Conservation (phyloP, 2,888 invertebrate genomes). For the Apoderus coryli region DNA sequence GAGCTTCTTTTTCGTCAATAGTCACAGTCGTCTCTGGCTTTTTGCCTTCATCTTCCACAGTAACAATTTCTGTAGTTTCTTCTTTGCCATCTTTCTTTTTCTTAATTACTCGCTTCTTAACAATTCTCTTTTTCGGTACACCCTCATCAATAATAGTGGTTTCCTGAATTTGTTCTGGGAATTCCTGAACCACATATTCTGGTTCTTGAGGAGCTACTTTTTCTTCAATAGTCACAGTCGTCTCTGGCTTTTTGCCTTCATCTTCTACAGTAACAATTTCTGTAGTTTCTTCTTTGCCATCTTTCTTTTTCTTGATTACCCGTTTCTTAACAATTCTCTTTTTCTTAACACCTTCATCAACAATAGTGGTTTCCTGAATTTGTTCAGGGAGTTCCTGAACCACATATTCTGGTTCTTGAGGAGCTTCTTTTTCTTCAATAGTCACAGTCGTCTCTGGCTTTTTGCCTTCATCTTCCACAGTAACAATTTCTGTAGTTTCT, state of each 20-base stretch:
- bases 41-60: constrained; percentile 22
- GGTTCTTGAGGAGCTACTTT: constrained; percentile 13
- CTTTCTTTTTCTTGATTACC: constrained; percentile 31
- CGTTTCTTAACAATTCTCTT: constrained; percentile 23
- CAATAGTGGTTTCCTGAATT: constrained; percentile 18
- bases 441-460: constrained; percentile 30
- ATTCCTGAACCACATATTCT: constrained; percentile 22
- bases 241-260: constrained; percentile 17
- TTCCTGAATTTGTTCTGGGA: constrained; percentile 23
- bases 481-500: constrained; percentile 29
- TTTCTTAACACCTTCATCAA: constrained; percentile 19
- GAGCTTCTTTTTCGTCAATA: constrained; percentile 24
- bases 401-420: constrained; percentile 19
- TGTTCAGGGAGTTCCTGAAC: constrained; percentile 20
- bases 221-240: constrained; percentile 14
- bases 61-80: constrained; percentile 30
- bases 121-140: constrained; percentile 21
- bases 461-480: constrained; percentile 32
- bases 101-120: constrained; percentile 28
- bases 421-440: constrained; percentile 23
- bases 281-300: no score
- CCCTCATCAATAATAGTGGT: constrained; percentile 17
- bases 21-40: constrained; percentile 23
- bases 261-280: constrained; percentile 25
- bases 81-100: constrained; percentile 29